These are phyloP conservation scores for Caenorhabditis remanei DNA, from an alignment of 1,140 invertebrate genomes.

Conservation along the genomic window DNA sequence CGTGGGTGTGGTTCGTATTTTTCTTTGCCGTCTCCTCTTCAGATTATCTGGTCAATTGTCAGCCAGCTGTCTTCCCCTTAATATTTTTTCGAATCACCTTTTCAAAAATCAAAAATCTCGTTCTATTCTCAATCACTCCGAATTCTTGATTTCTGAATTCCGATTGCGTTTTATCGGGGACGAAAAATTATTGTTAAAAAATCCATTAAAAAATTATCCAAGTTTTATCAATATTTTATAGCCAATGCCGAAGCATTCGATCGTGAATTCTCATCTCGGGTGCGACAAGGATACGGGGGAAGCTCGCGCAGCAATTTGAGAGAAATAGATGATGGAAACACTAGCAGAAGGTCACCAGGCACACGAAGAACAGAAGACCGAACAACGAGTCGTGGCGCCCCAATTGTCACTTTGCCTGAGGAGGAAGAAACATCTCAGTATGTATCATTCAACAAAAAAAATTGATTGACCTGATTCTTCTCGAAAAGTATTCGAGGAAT, in stretches of 20 bases:
- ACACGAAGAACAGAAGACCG: constrained; percentile 10
- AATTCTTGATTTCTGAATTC: background rate
- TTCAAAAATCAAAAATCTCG: constrained; percentile 50
- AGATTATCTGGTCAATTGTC: background rate
- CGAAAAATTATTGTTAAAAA: background rate
- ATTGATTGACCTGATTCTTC: too few species aligned
- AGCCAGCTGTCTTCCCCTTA: constrained; percentile 21
- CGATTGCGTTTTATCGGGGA: background rate
- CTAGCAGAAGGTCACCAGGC: background rate
- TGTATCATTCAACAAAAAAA: background rate
- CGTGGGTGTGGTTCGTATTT: constrained; percentile 8
- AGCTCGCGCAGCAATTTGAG: background rate
- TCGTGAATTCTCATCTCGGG: constrained; percentile 70
- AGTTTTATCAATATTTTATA: constrained; percentile 58
- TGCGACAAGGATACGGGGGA: constrained; percentile 46
- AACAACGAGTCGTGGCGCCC: constrained; percentile 1
- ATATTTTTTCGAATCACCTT: constrained; percentile 43
- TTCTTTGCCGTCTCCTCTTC: constrained; percentile 13
- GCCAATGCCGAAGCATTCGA: constrained; percentile 75
- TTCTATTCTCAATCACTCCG: constrained; percentile 37
- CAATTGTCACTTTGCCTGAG: constrained; percentile 61
- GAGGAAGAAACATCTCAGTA: constrained; percentile 54
- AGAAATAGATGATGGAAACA: constrained; percentile 13
- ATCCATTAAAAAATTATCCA: background rate
- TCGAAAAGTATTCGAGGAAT: too few species aligned